Percentiles rank a stretch among this genome's conserved stretches.
These are phyloP conservation scores for Drosophila equinoxialis DNA, from an alignment of 1,140 invertebrate genomes.

Conservation along the genomic window DNA sequence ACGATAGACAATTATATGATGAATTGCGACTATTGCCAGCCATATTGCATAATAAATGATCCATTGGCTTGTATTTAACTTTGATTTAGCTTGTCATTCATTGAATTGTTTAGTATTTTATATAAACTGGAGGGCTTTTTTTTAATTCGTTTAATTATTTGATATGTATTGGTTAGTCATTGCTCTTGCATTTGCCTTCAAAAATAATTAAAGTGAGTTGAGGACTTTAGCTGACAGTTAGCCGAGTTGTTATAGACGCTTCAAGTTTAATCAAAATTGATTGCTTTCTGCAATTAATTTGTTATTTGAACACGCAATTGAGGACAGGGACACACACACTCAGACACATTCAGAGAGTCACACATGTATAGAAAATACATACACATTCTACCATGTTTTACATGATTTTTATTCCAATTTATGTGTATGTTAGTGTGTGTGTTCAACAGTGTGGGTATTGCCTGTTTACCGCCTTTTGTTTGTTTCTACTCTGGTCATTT, in stretches of 20 bases:
- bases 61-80: slow-evolving; percentile 71
- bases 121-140: slow-evolving; percentile 2
- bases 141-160: slow-evolving; percentile 5
- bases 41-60: slow-evolving; percentile 85
- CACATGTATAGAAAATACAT: slow-evolving; percentile 21
- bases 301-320: slow-evolving; percentile 77
- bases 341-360: slow-evolving; percentile 27
- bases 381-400: slow-evolving; percentile 50
- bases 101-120: slow-evolving; percentile 28
- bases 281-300: slow-evolving; percentile 75
- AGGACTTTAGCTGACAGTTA: slow-evolving; percentile 37
- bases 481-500: slow-evolving; percentile 69
- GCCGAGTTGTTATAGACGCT: slow-evolving; percentile 28
- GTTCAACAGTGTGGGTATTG: slow-evolving; percentile 27
- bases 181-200: neutral
- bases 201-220: neutral
- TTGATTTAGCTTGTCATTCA: slow-evolving; percentile 35
- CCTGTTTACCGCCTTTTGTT: slow-evolving; percentile 47
- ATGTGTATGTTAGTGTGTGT: slow-evolving; percentile 25
- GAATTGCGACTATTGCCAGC: slow-evolving; percentile 90
- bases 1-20: slow-evolving; percentile 93
- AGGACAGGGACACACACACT: slow-evolving; percentile 45
- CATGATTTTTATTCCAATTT: slow-evolving; percentile 51
- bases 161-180: slow-evolving; percentile 30
- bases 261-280: slow-evolving; percentile 78